Evolutionary conservation across 2,888 invertebrate species (phyloP).

Genomic region (Drosophila prostipennis): DNA sequence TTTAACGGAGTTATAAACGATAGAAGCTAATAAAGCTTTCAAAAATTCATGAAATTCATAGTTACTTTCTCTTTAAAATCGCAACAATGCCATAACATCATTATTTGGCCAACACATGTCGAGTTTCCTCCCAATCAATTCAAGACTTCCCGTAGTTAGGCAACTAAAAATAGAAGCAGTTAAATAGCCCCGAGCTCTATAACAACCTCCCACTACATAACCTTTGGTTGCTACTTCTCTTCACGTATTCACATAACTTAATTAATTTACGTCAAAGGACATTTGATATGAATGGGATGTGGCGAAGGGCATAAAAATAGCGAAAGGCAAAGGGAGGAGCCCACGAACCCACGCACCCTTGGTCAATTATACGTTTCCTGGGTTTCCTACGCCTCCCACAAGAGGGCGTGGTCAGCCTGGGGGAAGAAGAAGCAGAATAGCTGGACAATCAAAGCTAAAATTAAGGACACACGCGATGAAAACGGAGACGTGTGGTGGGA

Average conservation of each 20-base stretch:
- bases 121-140: slow-evolving; percentile 5
- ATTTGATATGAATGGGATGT: slow-evolving; percentile 60
- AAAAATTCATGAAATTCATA: too few relatives aligned
- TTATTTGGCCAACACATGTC: slow-evolving; percentile 11
- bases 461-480: slow-evolving; percentile 74
- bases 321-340: slow-evolving; percentile 1
- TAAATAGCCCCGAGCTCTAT: slow-evolving; percentile 22
- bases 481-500: slow-evolving; percentile 10
- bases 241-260: slow-evolving; percentile 63
- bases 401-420: slow-evolving; percentile 28
- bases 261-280: slow-evolving; percentile 77
- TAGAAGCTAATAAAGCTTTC: too few relatives aligned
- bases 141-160: slow-evolving; percentile 2
- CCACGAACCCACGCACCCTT: slow-evolving; percentile 8
- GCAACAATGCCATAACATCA: too few relatives aligned
- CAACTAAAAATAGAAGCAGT: slow-evolving; percentile 42
- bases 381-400: background rate
- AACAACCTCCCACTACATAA: background rate
- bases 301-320: slow-evolving; percentile 52
- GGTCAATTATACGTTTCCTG: slow-evolving; percentile 21
- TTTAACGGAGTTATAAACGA: too few relatives aligned
- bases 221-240: background rate
- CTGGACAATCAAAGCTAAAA: slow-evolving; percentile 68
- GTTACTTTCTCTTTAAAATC: too few relatives aligned
- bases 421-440: slow-evolving; percentile 6